Conservation (phyloP, 92 coral and sea anemone species). For the Pocillopora meandrina region DNA sequence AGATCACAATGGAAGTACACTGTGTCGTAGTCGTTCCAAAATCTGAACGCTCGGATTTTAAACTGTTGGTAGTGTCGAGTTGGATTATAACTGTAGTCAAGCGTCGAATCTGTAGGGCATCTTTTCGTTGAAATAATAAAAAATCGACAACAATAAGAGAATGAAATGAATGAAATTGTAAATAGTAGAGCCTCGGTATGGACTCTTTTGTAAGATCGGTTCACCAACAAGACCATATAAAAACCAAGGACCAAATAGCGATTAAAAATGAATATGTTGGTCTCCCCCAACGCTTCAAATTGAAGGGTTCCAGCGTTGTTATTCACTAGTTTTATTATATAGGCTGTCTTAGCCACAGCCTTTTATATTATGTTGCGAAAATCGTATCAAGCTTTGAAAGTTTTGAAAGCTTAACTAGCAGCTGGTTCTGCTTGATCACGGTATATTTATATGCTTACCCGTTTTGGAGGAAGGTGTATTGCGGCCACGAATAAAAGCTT, state of each 20-base stretch:
- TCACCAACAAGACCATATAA: no score
- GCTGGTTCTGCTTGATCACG: no score
- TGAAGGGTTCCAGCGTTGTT: no score
- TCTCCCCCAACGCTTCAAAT: no score
- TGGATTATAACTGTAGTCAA: slow-evolving; percentile 40
- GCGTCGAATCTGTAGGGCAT: slow-evolving; percentile 43
- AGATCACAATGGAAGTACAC: slow-evolving; percentile 57
- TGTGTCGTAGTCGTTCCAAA: slow-evolving; percentile 29
- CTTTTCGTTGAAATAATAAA: not conserved
- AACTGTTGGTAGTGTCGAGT: slow-evolving; percentile 26
- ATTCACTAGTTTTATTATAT: no score
- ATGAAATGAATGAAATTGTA: not conserved
- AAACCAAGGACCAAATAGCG: no score
- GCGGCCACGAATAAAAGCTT: slow-evolving; percentile 33
- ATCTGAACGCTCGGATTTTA: slow-evolving; percentile 35
- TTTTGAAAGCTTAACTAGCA: no score
- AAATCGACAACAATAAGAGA: not conserved
- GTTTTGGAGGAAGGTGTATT: slow-evolving; percentile 32
- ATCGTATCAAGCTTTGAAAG: no score
- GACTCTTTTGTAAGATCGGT: not conserved
- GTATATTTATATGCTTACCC: slow-evolving; percentile 27
- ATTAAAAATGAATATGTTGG: no score
- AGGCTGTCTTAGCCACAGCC: no score
- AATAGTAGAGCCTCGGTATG: not conserved
- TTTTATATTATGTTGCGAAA: no score